These are phyloP conservation scores for Meteorus sp. DNA, from an alignment of 1,140 invertebrate species.

Conservation along the genomic window DNA sequence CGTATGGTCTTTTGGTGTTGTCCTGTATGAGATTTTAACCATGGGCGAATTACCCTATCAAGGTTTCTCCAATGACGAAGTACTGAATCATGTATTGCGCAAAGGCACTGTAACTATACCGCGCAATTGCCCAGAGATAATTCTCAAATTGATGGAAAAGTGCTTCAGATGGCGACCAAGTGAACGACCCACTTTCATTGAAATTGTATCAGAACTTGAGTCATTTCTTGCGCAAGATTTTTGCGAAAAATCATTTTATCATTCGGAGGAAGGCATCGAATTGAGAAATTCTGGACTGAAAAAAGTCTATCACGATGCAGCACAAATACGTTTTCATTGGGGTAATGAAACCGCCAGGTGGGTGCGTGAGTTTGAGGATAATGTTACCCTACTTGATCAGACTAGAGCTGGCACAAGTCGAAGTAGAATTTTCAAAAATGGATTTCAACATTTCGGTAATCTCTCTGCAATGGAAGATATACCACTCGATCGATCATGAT, in stretches of 20 bases:
- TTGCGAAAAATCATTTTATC: conserved; percentile 59
- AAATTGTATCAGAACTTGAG: conserved; percentile 59
- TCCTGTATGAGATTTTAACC: conserved; percentile 78
- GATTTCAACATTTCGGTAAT: conserved; percentile 45
- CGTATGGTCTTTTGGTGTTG: conserved; percentile 76
- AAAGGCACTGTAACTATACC: conserved; percentile 69
- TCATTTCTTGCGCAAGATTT: conserved; percentile 54
- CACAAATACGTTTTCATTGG: conserved; percentile 46
- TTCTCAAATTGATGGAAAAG: conserved; percentile 55
- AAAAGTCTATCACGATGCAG: conserved; percentile 44
- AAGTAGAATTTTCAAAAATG: conserved; percentile 46
- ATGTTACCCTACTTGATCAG: conserved; percentile 46
- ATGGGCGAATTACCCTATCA: conserved; percentile 76
- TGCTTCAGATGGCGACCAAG: conserved; percentile 58
- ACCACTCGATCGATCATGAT: conserved; percentile 42
- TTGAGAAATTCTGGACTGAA: conserved; percentile 42
- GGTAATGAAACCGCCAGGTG: conserved; percentile 47
- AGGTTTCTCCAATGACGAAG: conserved; percentile 66
- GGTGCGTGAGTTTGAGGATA: conserved; percentile 49
- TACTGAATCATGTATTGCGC: conserved; percentile 68
- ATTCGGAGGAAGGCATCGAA: conserved; percentile 54
- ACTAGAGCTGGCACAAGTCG: conserved; percentile 41
- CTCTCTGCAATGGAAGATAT: conserved; percentile 39
- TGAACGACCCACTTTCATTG: conserved; percentile 51
- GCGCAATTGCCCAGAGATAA: conserved; percentile 50